A percentile compares a stretch with the other conserved stretches of the same genome.
phyloP scores from a whole-genome alignment of 2,797 vertebrate species.

The Pogonophryne albipinna region DNA sequence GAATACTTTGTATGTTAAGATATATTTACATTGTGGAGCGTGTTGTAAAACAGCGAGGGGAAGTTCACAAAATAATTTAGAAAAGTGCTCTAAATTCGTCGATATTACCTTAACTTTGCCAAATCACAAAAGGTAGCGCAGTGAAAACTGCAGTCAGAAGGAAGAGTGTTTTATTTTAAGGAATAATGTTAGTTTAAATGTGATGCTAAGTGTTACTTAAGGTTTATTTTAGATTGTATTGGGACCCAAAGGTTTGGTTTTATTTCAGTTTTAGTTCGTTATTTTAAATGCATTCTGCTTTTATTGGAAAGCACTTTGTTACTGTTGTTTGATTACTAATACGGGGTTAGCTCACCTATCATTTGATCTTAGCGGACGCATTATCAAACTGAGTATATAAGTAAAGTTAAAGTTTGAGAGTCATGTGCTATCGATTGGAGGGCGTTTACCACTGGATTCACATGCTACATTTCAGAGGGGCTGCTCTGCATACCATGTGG shows the following conservation, averaged over 20 bases:
- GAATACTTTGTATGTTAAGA: no score
- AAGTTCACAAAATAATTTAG: neutral
- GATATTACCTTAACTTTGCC: neutral
- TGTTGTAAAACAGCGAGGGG: neutral
- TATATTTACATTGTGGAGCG: neutral
- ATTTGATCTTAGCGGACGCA: no score
- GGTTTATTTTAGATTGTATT: neutral
- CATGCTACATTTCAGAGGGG: constrained; percentile 18
- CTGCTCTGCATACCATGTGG: constrained; percentile 32
- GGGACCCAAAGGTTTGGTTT: neutral
- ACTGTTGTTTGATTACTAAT: no score
- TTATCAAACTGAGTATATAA: neutral
- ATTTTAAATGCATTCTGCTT: no score
- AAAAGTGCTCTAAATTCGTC: neutral
- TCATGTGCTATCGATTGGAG: neutral
- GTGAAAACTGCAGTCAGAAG: no score
- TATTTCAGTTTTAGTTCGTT: no score
- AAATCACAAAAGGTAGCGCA: no score
- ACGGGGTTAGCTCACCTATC: neutral
- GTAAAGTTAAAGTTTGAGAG: neutral
- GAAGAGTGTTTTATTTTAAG: neutral
- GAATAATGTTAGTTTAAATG: neutral
- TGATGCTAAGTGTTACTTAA: neutral
- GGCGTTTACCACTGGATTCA: constrained; percentile 10
- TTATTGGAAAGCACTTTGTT: no score